Evolutionary conservation across 2,888 invertebrate species (phyloP), one percentile per base, ranked within the genome.

Genomic region (Oscheius sp.): DNA sequence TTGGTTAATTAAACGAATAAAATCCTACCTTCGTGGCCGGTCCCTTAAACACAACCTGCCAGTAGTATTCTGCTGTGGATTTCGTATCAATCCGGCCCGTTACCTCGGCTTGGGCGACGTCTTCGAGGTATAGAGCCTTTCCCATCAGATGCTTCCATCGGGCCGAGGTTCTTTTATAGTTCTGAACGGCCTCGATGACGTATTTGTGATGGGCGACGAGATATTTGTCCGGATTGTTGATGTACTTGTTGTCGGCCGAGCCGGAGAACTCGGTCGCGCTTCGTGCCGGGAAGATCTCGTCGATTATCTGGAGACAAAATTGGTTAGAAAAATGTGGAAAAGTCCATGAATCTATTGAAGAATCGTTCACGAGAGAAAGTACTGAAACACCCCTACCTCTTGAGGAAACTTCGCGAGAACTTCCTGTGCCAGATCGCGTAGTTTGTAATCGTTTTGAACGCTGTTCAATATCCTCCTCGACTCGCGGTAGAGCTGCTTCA

Each of bases 401-500:
- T 79, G 78, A 13, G 81, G 79, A 53, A 86, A 86, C 51, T 79
- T 80, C 13, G 76, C 74, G 29, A 86, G 68, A 65, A 88, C 86
- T 35, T 77, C 77, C 55, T 84, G 81, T 1, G 82, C 83, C 73
- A 85, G 84, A 29, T 80, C 79, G 11, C 84, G 72, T 10, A 82
- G 70, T 42, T 73, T 78, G 53, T 82, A 78, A 21, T 85, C 84
- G 70, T 81, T 86, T 74, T 87, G 80, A 57, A 96, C 93, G 0
- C 94, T 93, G 68, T 94, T 92, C 66, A 93, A 93, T 47, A 94
- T 93, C 63, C 94, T 93, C 90, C 94, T 94, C 58, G 96, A 91
- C 76, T 95, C 95, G 93, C 95, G 90, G 95, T 75, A 96, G 93
- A 84, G 72, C 91, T 97, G 96, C 90, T 97, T 96, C 0, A 99